Percentiles rank a stretch among this genome's conserved stretches.
phyloP scores from a whole-genome alignment of 2,113 vertebrate genomes.

The Ophthalmolycus amberensis region DNA sequence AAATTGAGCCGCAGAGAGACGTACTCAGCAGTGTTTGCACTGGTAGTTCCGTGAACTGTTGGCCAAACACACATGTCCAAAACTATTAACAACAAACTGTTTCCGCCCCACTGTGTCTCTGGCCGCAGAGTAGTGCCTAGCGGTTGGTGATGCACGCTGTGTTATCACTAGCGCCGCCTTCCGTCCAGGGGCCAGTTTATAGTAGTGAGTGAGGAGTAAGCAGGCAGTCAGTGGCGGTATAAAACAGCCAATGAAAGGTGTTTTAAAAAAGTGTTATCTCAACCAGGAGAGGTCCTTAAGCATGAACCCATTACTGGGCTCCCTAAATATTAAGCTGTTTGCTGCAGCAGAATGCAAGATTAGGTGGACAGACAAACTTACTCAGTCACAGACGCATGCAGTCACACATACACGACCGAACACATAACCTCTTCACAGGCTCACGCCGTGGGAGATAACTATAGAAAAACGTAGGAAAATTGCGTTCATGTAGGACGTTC shows the following conservation, averaged over 20 bases:
- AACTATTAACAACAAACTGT: no score
- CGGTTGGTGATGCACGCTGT: no score
- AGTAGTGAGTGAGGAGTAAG: no score
- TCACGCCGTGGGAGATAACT: not conserved
- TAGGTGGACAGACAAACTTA: not conserved
- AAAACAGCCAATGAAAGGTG: no score
- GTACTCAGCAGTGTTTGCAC: not conserved
- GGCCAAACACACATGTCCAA: no score
- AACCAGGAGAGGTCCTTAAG: not conserved
- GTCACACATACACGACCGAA: not conserved
- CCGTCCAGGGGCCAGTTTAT: no score
- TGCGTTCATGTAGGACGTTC: not conserved
- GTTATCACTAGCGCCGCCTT: no score
- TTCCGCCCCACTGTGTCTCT: no score
- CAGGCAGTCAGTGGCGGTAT: no score
- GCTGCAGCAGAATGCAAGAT: not conserved
- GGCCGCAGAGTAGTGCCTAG: no score
- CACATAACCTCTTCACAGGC: not conserved
- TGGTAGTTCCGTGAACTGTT: no score
- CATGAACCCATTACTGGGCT: not conserved
- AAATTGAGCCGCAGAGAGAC: not conserved
- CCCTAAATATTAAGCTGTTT: not conserved
- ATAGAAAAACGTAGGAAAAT: not conserved
- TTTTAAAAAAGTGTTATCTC: no score
- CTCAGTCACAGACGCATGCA: not conserved